These are phyloP conservation scores for Teleiodes luculella DNA, from an alignment of 2,888 invertebrate genomes.

Conservation along the genomic window DNA sequence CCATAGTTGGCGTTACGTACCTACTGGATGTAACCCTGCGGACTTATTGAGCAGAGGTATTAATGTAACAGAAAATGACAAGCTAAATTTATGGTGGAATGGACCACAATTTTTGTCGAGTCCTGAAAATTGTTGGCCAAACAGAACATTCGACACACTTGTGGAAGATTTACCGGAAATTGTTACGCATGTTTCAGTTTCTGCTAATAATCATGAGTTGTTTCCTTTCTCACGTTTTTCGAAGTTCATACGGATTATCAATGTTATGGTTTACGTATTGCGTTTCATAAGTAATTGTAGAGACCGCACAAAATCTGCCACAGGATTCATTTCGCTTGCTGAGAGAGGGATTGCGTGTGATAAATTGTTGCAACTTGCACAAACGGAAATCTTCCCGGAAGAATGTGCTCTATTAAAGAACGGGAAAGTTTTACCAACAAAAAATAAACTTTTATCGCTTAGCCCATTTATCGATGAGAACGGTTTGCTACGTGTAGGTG, in stretches of 20 bases:
- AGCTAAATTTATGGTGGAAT: conserved; percentile 26
- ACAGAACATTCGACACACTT: not conserved
- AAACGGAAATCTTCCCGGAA: conserved; percentile 18
- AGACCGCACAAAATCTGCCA: conserved; percentile 12
- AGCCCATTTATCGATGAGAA: conserved; percentile 8
- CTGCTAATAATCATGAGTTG: not conserved
- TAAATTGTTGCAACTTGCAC: conserved; percentile 5
- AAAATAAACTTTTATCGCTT: conserved; percentile 18
- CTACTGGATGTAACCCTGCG: conserved; percentile 27
- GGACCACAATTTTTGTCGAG: conserved; percentile 24
- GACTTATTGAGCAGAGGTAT: conserved; percentile 30
- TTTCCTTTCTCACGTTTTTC: conserved; percentile 2
- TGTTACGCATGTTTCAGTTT: not conserved
- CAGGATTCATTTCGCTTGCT: conserved; percentile 5
- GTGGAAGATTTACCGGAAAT: conserved; percentile 8
- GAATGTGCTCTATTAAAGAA: conserved; percentile 7
- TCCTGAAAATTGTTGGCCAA: conserved; percentile 18
- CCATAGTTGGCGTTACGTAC: conserved; percentile 28
- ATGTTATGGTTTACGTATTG: conserved; percentile 12
- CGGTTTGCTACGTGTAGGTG: conserved; percentile 2
- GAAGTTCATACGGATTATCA: conserved; percentile 5
- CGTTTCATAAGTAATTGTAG: conserved; percentile 13
- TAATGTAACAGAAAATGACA: conserved; percentile 18
- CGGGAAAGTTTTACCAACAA: conserved; percentile 8
- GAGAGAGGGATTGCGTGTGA: conserved; percentile 10